phyloP scores from a whole-genome alignment of 2,113 vertebrate genomes.

The Hemicordylus capensis region DNA sequence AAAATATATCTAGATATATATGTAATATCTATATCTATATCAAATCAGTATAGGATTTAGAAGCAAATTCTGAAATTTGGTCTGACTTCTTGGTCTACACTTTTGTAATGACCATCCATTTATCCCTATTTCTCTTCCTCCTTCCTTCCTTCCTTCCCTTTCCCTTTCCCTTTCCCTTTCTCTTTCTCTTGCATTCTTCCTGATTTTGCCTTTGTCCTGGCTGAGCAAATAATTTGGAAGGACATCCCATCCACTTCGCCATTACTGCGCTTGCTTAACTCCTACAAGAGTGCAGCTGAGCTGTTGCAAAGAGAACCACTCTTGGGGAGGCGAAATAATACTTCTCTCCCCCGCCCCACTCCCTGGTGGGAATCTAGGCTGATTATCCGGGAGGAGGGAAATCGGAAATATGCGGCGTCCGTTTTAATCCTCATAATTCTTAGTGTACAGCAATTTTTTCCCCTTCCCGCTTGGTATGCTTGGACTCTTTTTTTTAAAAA shows the following conservation, averaged over 20 bases:
- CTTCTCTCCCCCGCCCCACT: neutral
- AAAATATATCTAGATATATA: no score
- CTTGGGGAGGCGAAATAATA: neutral
- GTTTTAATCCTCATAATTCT: neutral
- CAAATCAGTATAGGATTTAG: neutral
- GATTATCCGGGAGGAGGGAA: neutral
- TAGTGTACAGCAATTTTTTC: neutral
- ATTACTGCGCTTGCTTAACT: neutral
- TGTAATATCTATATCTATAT: no score
- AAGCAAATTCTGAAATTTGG: neutral
- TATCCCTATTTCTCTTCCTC: neutral
- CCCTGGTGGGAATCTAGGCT: neutral
- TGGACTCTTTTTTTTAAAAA: neutral
- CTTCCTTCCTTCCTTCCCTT: neutral
- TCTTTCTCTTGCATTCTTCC: no score
- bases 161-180: neutral
- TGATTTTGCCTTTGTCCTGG: no score
- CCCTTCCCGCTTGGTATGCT: no score
- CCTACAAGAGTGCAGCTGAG: neutral
- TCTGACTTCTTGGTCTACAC: neutral
- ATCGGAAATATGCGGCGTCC: neutral
- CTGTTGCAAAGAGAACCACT: neutral
- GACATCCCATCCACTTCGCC: neutral
- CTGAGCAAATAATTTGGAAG: no score
- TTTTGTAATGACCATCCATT: neutral